Conservation (phyloP, 2,797 vertebrate species). For the Ctenochaetus hawaiiensis region DNA sequence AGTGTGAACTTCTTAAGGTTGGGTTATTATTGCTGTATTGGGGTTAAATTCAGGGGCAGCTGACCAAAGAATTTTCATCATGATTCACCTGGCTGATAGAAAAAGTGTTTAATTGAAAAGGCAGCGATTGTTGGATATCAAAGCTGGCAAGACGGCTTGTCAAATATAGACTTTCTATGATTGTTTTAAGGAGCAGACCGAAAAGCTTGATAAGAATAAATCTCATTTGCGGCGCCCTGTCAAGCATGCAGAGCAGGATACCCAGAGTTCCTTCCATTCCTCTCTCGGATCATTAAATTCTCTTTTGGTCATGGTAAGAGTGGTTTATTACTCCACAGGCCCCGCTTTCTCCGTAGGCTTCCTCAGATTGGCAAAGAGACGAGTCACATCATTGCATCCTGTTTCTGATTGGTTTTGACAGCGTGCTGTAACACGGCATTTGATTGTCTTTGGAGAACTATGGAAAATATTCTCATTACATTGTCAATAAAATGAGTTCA, state of each 20-base stretch:
- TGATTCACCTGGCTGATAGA: conserved; percentile 38
- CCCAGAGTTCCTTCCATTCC: conserved; percentile 50
- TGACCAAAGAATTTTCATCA: conserved; percentile 45
- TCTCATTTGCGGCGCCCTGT: conserved; percentile 60
- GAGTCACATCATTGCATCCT: conserved; percentile 27
- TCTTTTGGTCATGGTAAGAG: conserved; percentile 68
- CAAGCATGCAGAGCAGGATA: conserved; percentile 59
- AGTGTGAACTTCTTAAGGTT: conserved; percentile 37
- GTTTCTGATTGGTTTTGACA: conserved; percentile 8
- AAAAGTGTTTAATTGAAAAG: conserved; percentile 29
- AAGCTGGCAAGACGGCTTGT: conserved; percentile 21
- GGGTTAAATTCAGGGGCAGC: conserved; percentile 45
- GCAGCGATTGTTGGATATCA: conserved; percentile 30
- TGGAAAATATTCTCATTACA: background rate
- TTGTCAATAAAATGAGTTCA: conserved; percentile 1
- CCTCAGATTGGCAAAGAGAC: conserved; percentile 36
- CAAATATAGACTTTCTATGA: conserved; percentile 52
- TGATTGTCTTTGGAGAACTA: background rate
- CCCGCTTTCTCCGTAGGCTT: conserved; percentile 37
- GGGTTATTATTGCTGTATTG: conserved; percentile 36
- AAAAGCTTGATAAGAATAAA: conserved; percentile 64
- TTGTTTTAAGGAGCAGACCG: conserved; percentile 62
- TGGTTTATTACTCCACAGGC: conserved; percentile 69
- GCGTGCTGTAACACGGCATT: conserved; percentile 2
- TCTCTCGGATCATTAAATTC: conserved; percentile 70